Base-by-base conservation (phyloP, 2,113 vertebrate genomes). In the Salminus brasiliensis region DNA sequence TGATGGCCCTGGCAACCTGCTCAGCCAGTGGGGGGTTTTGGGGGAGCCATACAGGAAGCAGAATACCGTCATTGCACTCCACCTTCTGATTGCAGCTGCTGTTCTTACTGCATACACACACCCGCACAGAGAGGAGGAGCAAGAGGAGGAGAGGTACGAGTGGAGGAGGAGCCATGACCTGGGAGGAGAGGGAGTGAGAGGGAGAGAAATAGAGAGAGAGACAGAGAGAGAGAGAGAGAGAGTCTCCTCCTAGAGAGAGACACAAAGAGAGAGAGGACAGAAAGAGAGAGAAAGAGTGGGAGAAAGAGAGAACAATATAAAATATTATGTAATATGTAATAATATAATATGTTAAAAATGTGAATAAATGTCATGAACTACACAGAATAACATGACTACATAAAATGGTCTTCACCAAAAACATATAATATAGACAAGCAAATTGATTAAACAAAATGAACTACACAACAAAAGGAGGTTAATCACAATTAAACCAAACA, bases 1-100 rank as follows among this genome's bases (percentile, higher is more conserved):
- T 89, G 5, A 95, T 63, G 0, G 96, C 96, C 0, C 96, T 91
- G 0, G 95, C 94, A 0, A 94, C 89, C 71, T 96, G 96, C 91
- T 98, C 95, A 0, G 92, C 94, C 0, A 93, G 7, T 0, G 96
- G 93, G 0, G 97, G 96, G 88, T 96, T 87, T 5, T 94, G 89
- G 0, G 97, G 97, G 6, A 94, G 79, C 97, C 97, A 98, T 3
- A 97, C 94, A 0, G 97, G 97, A 59, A 98, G 94, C 16, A 98
- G 72, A 2, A 98, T 93, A 3, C 97, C 96, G 0, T 94, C 92
- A 18, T 79, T 92, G 79, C 96, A 98, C 5, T 87, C 85, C 53
- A 89, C 92, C 12, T 84, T 79, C 0, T 89, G 94, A 0, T 79
- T 6, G 76, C 96, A 98, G 0, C 62, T 78, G 11, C 36, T 60